Conservation (phyloP, 2,797 vertebrate species). For the Pantherophis alleghaniensis region DNA sequence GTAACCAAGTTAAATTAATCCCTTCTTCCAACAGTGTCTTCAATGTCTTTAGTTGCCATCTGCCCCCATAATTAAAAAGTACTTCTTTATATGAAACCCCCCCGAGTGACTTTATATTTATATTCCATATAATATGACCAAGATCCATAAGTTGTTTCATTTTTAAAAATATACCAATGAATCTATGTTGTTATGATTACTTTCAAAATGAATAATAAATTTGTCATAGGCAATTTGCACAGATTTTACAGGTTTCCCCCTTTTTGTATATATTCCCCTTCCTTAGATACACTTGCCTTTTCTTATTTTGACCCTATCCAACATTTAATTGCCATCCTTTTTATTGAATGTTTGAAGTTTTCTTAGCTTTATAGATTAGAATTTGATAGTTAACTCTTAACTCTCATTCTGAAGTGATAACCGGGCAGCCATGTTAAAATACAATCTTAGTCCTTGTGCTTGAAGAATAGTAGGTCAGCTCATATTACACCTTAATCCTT, state of each 20-base stretch:
- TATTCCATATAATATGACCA: no score
- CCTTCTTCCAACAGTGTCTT: no score
- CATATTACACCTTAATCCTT: background rate
- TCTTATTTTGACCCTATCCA: background rate
- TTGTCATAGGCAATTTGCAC: background rate
- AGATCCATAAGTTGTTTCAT: background rate
- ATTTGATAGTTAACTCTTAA: background rate
- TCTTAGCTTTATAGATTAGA: background rate
- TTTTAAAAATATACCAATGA: background rate
- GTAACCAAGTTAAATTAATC: no score
- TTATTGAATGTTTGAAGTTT: background rate
- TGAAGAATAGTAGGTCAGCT: background rate
- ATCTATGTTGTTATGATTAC: background rate
- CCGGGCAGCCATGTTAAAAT: background rate
- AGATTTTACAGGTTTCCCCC: background rate
- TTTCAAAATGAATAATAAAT: background rate
- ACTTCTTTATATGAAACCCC: no score
- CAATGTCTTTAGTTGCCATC: no score
- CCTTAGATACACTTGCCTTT: background rate
- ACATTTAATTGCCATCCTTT: background rate
- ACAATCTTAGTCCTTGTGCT: background rate
- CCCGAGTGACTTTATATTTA: no score
- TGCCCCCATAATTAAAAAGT: no score
- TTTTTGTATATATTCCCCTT: background rate
- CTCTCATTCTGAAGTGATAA: background rate